These are phyloP conservation scores for Hycleus cichorii DNA, from an alignment of 1,140 invertebrate species.

Conservation along the genomic window DNA sequence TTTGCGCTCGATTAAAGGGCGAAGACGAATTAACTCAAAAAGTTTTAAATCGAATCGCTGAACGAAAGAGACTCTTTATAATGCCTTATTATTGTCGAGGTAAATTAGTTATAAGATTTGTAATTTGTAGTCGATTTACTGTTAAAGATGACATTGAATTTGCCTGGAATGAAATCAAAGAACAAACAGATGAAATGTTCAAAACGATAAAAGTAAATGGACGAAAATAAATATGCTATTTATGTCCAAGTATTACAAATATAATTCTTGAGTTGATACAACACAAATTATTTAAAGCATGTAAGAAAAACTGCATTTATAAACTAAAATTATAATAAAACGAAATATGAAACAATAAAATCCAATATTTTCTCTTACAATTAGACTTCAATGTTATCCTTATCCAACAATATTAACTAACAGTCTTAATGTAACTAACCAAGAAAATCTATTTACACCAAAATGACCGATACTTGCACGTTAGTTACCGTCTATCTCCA, in stretches of 20 bases:
- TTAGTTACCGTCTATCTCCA: not conserved
- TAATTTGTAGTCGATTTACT: conserved; percentile 67
- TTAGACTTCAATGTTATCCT: not conserved
- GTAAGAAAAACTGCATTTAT: not conserved
- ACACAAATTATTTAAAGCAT: not conserved
- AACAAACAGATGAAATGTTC: not conserved
- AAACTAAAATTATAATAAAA: not conserved
- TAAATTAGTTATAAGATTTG: conserved; percentile 73
- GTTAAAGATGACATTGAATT: conserved; percentile 64
- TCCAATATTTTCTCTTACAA: not conserved
- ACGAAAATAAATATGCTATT: conserved; percentile 44
- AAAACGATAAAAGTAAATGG: not conserved
- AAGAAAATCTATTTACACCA: not conserved
- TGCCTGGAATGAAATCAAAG: conserved; percentile 73
- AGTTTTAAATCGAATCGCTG: conserved; percentile 68
- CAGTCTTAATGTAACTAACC: not conserved
- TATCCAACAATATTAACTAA: not conserved
- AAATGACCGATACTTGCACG: not conserved
- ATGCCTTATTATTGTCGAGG: conserved; percentile 64
- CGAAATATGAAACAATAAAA: not conserved
- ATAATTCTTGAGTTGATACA: not conserved
- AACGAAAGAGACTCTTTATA: conserved; percentile 74
- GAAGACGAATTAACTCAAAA: conserved; percentile 64
- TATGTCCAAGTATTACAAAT: not conserved
- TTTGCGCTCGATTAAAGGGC: conserved; percentile 81